Base-by-base conservation (phyloP, 1,140 invertebrate species). In the Laodelphax striatellus region DNA sequence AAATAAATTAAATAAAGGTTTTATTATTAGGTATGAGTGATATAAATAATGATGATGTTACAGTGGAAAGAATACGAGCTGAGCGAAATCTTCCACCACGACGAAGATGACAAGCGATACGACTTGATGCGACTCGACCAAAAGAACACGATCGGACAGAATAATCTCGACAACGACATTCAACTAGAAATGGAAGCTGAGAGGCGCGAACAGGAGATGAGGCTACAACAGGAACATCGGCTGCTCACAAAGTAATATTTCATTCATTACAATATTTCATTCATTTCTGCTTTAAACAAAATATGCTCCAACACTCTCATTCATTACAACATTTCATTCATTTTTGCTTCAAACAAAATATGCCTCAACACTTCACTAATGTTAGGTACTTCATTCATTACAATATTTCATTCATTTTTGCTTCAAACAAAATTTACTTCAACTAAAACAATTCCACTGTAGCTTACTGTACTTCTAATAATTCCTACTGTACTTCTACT, bases 1-100 rank as follows among this genome's bases (percentile, higher is more conserved):
- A n/a, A n/a, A n/a, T n/a, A n/a, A n/a, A n/a, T n/a, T n/a, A n/a
- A n/a, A n/a, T n/a, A n/a, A n/a, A n/a, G n/a, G n/a, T n/a, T n/a
- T n/a, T n/a, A n/a, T n/a, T n/a, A n/a, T n/a, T n/a, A n/a, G n/a
- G n/a, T n/a, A n/a, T n/a, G n/a, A n/a, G n/a, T n/a, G n/a, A n/a
- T n/a, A n/a, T n/a, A n/a, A n/a, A n/a, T n/a, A n/a, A n/a, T n/a
- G n/a, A n/a, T n/a, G n/a, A n/a, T 56, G 76, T 77, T 64, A 2
- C 75, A 92, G 90, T 74, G 90, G 57, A 86, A 85, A 68, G 88
- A 91, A 75, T 92, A 92, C 75, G 88, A 90, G 72, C 73, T 92
- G 63, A 87, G 85, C 63, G 86, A 91, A 76, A 86, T 87, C 60
- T 91, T 91, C 72, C 86, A 90, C 73, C 83, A 85, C 66, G 73